Percentiles rank a stretch among this genome's conserved stretches.
Conservation (phyloP, 2,113 vertebrate species). For the Hucho hucho region DNA sequence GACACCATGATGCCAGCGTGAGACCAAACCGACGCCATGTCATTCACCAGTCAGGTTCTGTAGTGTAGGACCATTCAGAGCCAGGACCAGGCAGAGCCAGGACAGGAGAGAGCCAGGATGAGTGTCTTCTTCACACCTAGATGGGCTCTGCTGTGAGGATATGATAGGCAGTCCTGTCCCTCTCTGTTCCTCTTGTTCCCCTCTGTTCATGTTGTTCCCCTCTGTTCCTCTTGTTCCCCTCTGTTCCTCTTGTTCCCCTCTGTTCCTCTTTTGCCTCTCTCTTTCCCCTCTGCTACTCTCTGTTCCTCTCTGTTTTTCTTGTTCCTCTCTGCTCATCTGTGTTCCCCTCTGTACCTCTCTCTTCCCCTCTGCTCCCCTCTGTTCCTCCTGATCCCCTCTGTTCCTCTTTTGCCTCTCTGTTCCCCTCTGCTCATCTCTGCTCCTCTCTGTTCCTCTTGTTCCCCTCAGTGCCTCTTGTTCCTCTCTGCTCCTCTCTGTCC, state of each 20-base stretch:
- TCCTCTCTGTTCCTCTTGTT: too few relatives aligned
- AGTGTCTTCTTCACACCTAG: neutral
- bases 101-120: neutral
- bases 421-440: too few relatives aligned
- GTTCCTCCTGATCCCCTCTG: neutral
- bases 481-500: slow-evolving; percentile 15
- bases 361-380: neutral
- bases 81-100: neutral
- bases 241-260: neutral
- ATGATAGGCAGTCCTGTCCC: neutral
- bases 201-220: neutral
- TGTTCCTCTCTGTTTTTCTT: too few relatives aligned
- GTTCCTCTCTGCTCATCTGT: neutral
- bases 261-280: too few relatives aligned
- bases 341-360: neutral
- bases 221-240: too few relatives aligned
- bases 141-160: neutral
- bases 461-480: neutral
- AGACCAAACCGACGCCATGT: neutral
- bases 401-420: too few relatives aligned
- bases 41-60: neutral
- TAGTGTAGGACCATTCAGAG: neutral
- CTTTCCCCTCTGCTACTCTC: neutral
- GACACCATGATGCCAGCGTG: neutral
- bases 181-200: neutral